These are phyloP conservation scores for Batillaria attramentaria DNA, from an alignment of 1,140 invertebrate species.

Conservation along the genomic window DNA sequence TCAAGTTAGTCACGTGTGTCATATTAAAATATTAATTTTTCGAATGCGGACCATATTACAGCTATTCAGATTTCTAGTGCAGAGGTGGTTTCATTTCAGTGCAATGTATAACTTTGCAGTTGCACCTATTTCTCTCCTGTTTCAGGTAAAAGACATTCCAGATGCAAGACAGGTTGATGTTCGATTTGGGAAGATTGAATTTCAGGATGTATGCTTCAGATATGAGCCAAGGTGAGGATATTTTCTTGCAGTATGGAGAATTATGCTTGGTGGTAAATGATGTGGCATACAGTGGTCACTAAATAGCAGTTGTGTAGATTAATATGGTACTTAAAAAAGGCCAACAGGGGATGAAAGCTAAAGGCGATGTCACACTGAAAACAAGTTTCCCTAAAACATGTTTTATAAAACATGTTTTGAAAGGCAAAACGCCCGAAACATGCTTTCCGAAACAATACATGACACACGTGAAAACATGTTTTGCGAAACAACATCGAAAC, in stretches of 20 bases:
- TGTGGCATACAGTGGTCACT: background rate
- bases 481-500: too few species aligned
- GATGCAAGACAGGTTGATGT: conserved; percentile 82
- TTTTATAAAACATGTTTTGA: too few species aligned
- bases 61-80: background rate
- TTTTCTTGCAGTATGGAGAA: background rate
- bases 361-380: too few species aligned
- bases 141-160: conserved; percentile 79
- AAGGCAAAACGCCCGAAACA: too few species aligned
- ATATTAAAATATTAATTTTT: background rate
- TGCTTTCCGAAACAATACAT: too few species aligned
- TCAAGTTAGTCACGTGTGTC: background rate
- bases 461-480: too few species aligned
- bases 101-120: background rate
- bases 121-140: conserved; percentile 9
- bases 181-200: conserved; percentile 86
- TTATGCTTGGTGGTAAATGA: background rate
- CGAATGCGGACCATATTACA: background rate
- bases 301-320: too few species aligned
- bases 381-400: too few species aligned
- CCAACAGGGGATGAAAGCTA: too few species aligned
- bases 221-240: conserved; percentile 82
- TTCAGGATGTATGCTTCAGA: conserved; percentile 89
- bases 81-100: background rate
- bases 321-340: too few species aligned